Evolutionary conservation across 2,113 vertebrate genomes (phyloP), one percentile per base, ranked within the genome.

Genomic region (Hiodon alosoides): DNA sequence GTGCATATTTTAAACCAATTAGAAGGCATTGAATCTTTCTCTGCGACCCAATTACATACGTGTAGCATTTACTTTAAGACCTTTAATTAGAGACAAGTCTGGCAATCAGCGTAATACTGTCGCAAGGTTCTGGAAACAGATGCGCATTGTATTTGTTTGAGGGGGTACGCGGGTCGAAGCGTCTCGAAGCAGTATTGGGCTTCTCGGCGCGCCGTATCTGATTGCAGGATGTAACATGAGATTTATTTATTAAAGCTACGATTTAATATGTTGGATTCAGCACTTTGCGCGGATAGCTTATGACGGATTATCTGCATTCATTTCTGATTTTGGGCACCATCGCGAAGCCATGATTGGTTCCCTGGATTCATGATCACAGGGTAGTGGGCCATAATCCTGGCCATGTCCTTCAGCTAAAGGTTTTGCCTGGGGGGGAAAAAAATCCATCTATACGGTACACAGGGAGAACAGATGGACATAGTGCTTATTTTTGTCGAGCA

Each of bases 11-110:
- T 70, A 85, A 88, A 85, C 88, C 87, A 89, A 89, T 89, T 90
- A 89, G 83, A 77, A 84, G 87, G 86, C 86, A 83, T 80, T 79
- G 66, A 84, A 89, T 88, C 83, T 87, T 77, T 85, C 70, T 73
- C 81, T 85, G 84, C 83, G 89, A 91, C 89, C 88, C 78, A 72
- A 57, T 70, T 59, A 74, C 31, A 72, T 67, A 78, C 86, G 83
- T 78, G 54, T 84, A 90, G 87, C 88, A 79, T 89, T 90, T 87
- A 87, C 84, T 88, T 89, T 87, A 89, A 90, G 87, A 86, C 80
- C 82, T 81, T 88, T 90, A 91, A 90, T 91, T 90, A 90, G 85
- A 85, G 85, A 79, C 79, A 81, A 72, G 77, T 86, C 82, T 81
- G 87, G 82, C 85, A 85, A 82, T 80, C 81, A 79, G 61, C 7